Base-by-base conservation (phyloP, 1,140 invertebrate species). In the Venturia canescens region DNA sequence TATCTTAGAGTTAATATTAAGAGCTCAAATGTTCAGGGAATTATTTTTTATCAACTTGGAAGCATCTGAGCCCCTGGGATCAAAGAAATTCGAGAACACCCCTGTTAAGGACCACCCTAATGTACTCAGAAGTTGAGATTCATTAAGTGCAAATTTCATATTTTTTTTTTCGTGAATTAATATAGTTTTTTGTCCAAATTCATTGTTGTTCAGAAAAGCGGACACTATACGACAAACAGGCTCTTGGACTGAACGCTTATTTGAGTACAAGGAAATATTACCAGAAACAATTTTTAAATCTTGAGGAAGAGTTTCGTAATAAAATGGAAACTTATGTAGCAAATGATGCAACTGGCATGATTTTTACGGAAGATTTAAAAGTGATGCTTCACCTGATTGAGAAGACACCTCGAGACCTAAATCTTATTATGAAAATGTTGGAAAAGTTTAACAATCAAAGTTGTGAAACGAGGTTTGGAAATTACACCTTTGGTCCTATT, bases 341-440 rank as follows among this genome's bases (percentile, higher is more conserved):
- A 0, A 85, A 93, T 13, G 86, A 90, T 18, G 87, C 93, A 0
- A 92, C 93, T 69, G 94, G 93, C 81, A 94, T 96, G 92, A 93
- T 97, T 82, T 97, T 97, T 85, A 97, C 96, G 9, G 96, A 97
- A 91, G 97, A 97, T 91, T 90, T 97, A 7, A 97, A 97, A 88
- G 96, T 96, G 86, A 95, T 97, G 93, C 87, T 96, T 11, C 94
- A 97, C 87, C 88, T 97, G 38, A 92, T 93, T 18, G 93, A 95
- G 71, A 92, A 93, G 57, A 91, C 87, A 18, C 89, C 92, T 15
- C 86, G 93, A 67, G 96, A 97, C 88, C 81, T 96, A 7, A 86
- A 94, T 1, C 86, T 97, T n/a, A 80, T 96, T 1, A 77, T 91
- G 6, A 92, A 94, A 81, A 96, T 97, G 95, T 89, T 96, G 60